Conservation (phyloP, 2,888 invertebrate species). For the Leucophenga maculata region DNA sequence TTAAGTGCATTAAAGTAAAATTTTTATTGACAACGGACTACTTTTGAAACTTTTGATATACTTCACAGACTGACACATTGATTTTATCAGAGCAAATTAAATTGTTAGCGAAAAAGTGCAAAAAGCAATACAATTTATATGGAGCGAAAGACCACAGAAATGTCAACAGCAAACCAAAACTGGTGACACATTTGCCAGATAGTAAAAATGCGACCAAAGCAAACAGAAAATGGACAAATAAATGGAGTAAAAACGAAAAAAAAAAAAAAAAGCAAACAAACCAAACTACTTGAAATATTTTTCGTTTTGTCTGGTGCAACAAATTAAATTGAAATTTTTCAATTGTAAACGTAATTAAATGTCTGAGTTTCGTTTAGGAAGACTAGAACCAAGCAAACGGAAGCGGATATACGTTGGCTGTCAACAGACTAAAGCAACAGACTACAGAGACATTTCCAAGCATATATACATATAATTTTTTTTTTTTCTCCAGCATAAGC, state of each 20-base stretch:
- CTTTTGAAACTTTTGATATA: no score
- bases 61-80: no score
- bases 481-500: no score
- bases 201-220: not conserved
- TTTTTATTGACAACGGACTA: no score
- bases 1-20: no score
- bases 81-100: no score
- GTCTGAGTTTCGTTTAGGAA: slow-evolving; percentile 40
- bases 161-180: slow-evolving; percentile 12
- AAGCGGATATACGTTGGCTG: slow-evolving; percentile 1
- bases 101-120: no score
- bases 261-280: not conserved
- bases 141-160: not conserved
- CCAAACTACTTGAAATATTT: not conserved
- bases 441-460: no score
- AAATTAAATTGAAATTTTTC: slow-evolving; percentile 39
- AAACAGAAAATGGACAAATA: no score
- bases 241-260: not conserved
- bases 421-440: slow-evolving; percentile 7
- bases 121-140: no score
- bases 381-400: slow-evolving; percentile 31
- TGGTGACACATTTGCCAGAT: not conserved
- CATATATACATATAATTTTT: no score
- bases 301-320: slow-evolving; percentile 4
- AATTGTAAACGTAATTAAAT: slow-evolving; percentile 50